A percentile compares a stretch with the other conserved stretches of the same genome.
Conservation (phyloP, 2,113 vertebrate genomes). For the Phylloscopus trochiloides region DNA sequence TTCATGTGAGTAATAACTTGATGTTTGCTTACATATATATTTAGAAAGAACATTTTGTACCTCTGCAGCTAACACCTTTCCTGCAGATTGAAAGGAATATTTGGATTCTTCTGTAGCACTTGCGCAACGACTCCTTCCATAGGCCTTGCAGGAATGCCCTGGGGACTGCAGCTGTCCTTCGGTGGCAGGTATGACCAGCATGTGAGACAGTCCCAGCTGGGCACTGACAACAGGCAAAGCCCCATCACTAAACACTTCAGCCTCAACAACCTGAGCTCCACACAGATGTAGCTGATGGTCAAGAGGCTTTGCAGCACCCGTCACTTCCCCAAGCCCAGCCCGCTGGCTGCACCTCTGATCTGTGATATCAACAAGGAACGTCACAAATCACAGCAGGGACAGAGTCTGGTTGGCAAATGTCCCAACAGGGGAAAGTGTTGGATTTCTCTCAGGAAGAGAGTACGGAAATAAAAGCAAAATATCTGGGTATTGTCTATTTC, state of each 20-base stretch:
- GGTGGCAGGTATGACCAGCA: background rate
- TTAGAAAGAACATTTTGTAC: background rate
- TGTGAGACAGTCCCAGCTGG: background rate
- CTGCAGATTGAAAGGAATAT: background rate
- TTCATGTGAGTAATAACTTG: slow-evolving; percentile 20
- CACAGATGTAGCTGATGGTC: background rate
- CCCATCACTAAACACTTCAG: background rate
- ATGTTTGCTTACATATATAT: slow-evolving; percentile 24
- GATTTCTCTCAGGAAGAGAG: background rate
- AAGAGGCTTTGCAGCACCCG: background rate
- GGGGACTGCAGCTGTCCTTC: background rate
- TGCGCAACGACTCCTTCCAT: background rate
- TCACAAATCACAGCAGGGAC: background rate
- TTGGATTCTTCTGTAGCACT: background rate
- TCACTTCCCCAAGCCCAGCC: background rate
- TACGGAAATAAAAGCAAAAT: background rate
- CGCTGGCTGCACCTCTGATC: background rate
- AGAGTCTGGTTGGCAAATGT: background rate
- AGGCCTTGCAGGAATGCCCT: background rate
- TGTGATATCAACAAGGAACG: background rate
- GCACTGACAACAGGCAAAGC: background rate
- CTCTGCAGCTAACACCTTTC: background rate
- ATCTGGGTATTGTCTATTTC: background rate
- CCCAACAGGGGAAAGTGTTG: background rate
- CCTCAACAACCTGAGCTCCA: background rate